Base-by-base conservation (phyloP, 2,113 vertebrate genomes). In the Phalacrocorax brasilianus region DNA sequence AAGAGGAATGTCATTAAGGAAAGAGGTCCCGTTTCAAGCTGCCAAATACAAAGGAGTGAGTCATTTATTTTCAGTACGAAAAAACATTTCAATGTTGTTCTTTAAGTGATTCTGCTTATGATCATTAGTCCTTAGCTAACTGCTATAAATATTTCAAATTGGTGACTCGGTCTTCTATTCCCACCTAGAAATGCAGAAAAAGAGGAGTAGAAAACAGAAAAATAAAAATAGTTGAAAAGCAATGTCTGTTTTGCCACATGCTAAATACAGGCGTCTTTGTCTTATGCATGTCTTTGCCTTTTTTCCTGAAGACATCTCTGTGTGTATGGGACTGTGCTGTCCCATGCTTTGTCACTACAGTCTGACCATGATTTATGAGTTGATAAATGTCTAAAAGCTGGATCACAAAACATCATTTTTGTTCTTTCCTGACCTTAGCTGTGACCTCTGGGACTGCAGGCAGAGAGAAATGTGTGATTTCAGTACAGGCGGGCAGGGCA, bases 311-410 rank as follows among this genome's bases (percentile, higher is more conserved):
- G 55, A 49, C 65, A 53, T 26, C 26, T 86, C 38, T 62, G 24
- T 85, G 91, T 89, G 71, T 90, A 62, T 65, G 58, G 82, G 93
- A 94, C 96, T 95, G 66, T 81, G 49, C 92, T 94, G 91, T 94
- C 93, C 96, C 90, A 78, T 62, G 26, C 61, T 92, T 94, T 95
- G 95, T 96, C 93, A 75, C 97, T 97, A 94, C 92, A 49, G 68
- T 76, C 88, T 94, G 95, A 96, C 85, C 85, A 95, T 97, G 98
- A 98, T 98, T 98, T 98, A 98, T 88, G 93, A 97, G 93, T 93
- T 94, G 97, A 95, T 97, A 98, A 95, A 96, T 97, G 96, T 93
- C 95, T 97, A 80, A 97, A 95, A 12, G 81, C 93, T 97, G 97
- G 91, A 96, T 95, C 95, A 97, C 96, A 97, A 97, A 97, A 92